Base-by-base conservation (phyloP, 2,888 invertebrate species). In the Plusia festucae region DNA sequence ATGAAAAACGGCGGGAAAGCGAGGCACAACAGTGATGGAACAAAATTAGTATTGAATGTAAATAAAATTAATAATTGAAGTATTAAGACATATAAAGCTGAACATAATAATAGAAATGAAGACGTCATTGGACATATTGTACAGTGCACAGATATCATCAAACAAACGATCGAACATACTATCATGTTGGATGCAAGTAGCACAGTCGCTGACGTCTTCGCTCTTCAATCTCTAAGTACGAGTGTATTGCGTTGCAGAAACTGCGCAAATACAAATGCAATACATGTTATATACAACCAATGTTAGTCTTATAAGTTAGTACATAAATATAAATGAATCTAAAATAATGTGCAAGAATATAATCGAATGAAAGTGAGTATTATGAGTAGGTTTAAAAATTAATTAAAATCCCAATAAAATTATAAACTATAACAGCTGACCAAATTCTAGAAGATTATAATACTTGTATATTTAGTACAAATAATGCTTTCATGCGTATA, bases 171-270 rank as follows among this genome's bases (percentile, higher is more conserved):
- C 67, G 78, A 88, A 94, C 95, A 86, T 95, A 95, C 93, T 86
- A 91, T 92, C 81, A 87, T 76, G 91, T 88, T 72, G 91, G 90
- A 79, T 92, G 93, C 77, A 93, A 85, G 90, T 90, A 90, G 91
- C 91, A 91, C 75, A 89, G 87, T 78, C 91, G 90, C 71, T 83
- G 90, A 66, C 91, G 88, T 81, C 91, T 87, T 82, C 90, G 86
- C 85, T 92, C 93, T 84, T 93, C 91, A 76, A 93, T 89, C 82
- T 91, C 92, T 94, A 94, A 90, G 93, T 94, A 94, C 88, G 95
- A 93, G 90, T 94, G 94, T 90, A 92, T 92, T 93, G 93, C 90
- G 90, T 92, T 88, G 93, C 91, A 91, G 94, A 87, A 90, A 90
- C 95, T 95, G 94, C 89, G 87, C 80, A 93, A 90, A 92, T 88